phyloP scores from a whole-genome alignment of 2,888 invertebrate genomes.

The Pinctada fucata region DNA sequence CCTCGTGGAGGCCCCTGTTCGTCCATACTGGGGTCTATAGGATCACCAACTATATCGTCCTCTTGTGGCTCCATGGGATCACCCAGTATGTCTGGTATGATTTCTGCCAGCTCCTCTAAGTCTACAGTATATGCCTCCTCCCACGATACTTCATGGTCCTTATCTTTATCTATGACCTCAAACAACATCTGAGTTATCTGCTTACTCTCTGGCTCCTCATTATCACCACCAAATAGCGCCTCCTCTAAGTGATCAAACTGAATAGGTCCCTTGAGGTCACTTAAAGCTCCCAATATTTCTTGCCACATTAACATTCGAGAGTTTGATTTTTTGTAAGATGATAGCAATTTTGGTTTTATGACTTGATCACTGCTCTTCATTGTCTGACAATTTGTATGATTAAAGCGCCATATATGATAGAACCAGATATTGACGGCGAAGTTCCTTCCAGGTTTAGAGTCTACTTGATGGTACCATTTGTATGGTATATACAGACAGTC shows the following conservation, averaged over 20 bases:
- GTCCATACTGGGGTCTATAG: too few relatives aligned
- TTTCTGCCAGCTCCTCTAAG: constrained; percentile 38
- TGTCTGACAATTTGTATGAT: constrained; percentile 52
- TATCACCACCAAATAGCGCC: neutral
- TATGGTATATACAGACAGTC: constrained; percentile 72
- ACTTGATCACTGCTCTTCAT: constrained; percentile 5
- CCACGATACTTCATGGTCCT: constrained; percentile 43
- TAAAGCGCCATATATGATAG: constrained; percentile 59
- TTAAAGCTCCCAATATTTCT: neutral
- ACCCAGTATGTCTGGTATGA: constrained; percentile 23
- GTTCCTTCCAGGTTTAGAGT: constrained; percentile 59
- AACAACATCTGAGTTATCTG: constrained; percentile 31
- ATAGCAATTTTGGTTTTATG: constrained; percentile 33
- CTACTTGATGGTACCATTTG: constrained; percentile 65
- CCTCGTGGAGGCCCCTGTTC: too few relatives aligned
- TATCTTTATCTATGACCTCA: constrained; percentile 38
- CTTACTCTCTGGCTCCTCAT: neutral
- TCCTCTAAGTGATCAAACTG: neutral
- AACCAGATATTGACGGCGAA: constrained; percentile 68
- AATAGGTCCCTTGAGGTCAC: neutral
- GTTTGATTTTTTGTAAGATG: constrained; percentile 17
- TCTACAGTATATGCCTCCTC: constrained; percentile 47
- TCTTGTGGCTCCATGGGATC: neutral
- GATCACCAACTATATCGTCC: neutral
- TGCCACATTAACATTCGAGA: neutral